These are phyloP conservation scores for Falco rusticolus DNA, from an alignment of 2,797 vertebrate species.

Conservation along the genomic window DNA sequence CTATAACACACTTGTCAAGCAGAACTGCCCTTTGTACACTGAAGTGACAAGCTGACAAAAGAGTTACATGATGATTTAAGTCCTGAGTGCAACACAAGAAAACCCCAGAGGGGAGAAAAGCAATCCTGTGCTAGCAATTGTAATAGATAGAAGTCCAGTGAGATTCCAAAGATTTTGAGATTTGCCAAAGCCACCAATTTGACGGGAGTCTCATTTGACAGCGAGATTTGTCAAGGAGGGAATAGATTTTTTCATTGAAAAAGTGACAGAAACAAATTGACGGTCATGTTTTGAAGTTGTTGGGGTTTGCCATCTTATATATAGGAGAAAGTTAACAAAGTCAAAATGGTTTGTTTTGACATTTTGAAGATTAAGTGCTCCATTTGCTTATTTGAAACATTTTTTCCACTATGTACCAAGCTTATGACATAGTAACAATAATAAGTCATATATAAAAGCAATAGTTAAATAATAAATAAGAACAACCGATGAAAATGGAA, in stretches of 20 bases:
- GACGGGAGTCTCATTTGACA: neutral
- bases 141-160: neutral
- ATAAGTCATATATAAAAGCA: neutral
- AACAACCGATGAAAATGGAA: neutral
- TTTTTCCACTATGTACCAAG: neutral
- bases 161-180: neutral
- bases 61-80: conserved; percentile 7
- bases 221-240: neutral
- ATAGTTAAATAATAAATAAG: neutral
- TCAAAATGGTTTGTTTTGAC: neutral
- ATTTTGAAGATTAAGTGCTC: neutral
- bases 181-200: neutral
- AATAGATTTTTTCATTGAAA: neutral
- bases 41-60: neutral
- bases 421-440: neutral
- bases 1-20: conserved; percentile 16
- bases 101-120: neutral
- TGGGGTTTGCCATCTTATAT: neutral
- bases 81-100: neutral
- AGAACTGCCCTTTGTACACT: neutral
- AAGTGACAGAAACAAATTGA: neutral
- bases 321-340: neutral
- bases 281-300: neutral
- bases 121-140: neutral
- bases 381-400: neutral